Evolutionary conservation across 1,140 invertebrate genomes (phyloP), one percentile per base, ranked within the genome.

Genomic region (Cyrtorhinus lividipennis): DNA sequence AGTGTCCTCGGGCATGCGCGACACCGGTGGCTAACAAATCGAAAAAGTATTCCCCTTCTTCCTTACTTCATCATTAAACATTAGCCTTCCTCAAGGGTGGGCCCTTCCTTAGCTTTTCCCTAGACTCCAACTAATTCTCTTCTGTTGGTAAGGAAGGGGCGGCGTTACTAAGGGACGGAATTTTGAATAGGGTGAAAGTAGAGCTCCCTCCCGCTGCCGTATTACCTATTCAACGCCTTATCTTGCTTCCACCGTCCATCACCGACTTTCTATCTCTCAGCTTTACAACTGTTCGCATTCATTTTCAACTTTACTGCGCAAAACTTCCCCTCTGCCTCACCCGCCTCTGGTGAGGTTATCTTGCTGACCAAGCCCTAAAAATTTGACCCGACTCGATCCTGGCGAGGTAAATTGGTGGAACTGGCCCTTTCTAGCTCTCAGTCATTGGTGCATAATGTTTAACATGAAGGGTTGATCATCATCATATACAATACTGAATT

Each of bases 161-260:
- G 25, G 61, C 24, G 61, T 25, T 23, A 38, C 15, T 24, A 53
- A 53, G 48, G 48, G 48, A 13, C 3, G 48, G 5, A 53, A 53
- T 44, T 44, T n/a, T 53, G 3, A 24, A 56, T 10, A 48, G 48
- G 44, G 15, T 60, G 26, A 60, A 26, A 30, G 30, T 60, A 26
- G 25, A n/a, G n/a, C 58, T n/a, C 8, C 46, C 24, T 25, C 60
- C 44, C 23, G 20, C 27, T 23, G 27, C 20, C 30, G 23, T 24
- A 46, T 61, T 61, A 61, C 60, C 60, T 61, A 61, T 61, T 61
- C 60, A 61, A 30, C 44, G 44, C 60, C 60, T 61, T 61, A 61
- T 61, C 24, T 61, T 24, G 23, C 59, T 10, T 8, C 15, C 59
- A 20, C 59, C 23, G 25, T n/a, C 30, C 23, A 59, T 13, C 23